phyloP scores from a whole-genome alignment of 2,113 vertebrate species.

The Ailurus styani region DNA sequence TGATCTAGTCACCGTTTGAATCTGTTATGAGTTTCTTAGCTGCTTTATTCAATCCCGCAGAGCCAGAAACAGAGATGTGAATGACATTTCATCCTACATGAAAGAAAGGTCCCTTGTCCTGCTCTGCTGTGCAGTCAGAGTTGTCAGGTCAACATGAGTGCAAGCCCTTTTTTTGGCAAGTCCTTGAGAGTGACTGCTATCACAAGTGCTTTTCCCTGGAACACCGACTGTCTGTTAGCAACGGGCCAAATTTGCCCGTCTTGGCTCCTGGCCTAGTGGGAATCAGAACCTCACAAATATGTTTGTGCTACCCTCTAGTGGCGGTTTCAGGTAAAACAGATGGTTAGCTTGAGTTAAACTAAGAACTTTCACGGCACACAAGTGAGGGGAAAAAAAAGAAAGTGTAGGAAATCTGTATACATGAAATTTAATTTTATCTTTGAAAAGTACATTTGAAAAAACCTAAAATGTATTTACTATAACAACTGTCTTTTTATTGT shows the following conservation, averaged over 20 bases:
- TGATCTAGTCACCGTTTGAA: not conserved
- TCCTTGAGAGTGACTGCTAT: not conserved
- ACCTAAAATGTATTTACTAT: not conserved
- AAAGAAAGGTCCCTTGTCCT: not conserved
- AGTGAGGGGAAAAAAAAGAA: not conserved
- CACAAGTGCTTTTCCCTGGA: not conserved
- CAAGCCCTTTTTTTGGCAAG: not conserved
- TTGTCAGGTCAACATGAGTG: not conserved
- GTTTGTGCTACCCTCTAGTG: slow-evolving; percentile 62
- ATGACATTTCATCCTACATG: not conserved
- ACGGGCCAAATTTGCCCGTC: not conserved
- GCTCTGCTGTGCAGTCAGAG: not conserved
- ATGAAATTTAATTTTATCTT: not conserved
- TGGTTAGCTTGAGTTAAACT: not conserved
- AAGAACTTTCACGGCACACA: not conserved
- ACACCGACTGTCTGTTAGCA: not conserved
- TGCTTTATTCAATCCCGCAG: not conserved
- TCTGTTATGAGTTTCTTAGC: not conserved
- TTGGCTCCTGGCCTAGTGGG: not conserved
- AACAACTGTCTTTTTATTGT: not conserved
- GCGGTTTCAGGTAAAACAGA: not conserved
- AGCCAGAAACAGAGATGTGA: not conserved
- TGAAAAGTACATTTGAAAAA: not conserved
- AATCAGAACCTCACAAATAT: not conserved
- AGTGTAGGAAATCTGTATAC: not conserved